These are phyloP conservation scores for Eudyptes chrysolophus DNA, from an alignment of 2,113 vertebrate genomes.

Conservation along the genomic window DNA sequence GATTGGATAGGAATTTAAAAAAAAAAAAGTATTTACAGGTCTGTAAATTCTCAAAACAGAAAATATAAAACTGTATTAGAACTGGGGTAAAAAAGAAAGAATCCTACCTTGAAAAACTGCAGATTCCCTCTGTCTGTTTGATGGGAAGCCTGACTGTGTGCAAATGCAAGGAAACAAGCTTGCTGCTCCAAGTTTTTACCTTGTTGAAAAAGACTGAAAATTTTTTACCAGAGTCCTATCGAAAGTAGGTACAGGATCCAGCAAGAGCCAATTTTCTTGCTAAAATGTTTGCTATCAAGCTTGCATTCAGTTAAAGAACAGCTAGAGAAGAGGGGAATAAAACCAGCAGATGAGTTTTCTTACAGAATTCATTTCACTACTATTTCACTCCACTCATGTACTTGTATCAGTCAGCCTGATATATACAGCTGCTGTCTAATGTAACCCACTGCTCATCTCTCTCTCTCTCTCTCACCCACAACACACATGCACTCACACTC, in stretches of 20 bases:
- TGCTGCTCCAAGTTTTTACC: neutral
- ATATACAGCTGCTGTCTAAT: neutral
- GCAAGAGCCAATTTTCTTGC: neutral
- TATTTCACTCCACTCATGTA: conserved; percentile 1
- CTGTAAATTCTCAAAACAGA: conserved; percentile 51
- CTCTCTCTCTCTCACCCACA: conserved; percentile 28
- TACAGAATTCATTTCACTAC: conserved; percentile 23
- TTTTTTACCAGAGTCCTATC: neutral
- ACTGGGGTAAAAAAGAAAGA: conserved; percentile 35
- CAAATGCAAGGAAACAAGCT: conserved; percentile 43
- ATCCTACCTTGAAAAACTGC: conserved; percentile 53
- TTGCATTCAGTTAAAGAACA: conserved; percentile 39
- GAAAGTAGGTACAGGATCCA: neutral
- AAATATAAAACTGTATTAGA: conserved; percentile 55
- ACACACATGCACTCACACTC: conserved; percentile 34
- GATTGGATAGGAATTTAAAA: neutral
- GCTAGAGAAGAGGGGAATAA: conserved; percentile 33
- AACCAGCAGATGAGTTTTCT: conserved; percentile 48
- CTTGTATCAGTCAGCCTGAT: neutral
- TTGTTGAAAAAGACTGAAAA: neutral
- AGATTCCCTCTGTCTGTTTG: conserved; percentile 22
- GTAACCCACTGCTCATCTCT: neutral
- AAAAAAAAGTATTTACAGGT: conserved; percentile 59
- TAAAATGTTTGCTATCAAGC: conserved; percentile 6
- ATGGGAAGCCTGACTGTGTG: conserved; percentile 29